phyloP scores from a whole-genome alignment of 2,113 vertebrate species.

The Seriola dumerili region DNA sequence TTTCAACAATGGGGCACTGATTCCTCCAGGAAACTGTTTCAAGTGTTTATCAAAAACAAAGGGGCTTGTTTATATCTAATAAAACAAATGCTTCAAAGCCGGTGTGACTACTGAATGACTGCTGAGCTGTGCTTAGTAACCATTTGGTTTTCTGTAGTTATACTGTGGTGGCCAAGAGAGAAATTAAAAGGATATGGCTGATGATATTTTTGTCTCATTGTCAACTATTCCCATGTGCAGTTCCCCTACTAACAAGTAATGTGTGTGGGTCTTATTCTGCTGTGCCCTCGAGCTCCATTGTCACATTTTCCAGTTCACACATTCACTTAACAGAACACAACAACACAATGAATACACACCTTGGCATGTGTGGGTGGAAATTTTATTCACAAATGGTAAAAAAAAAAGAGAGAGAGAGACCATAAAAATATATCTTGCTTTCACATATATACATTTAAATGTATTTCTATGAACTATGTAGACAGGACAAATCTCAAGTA shows the following conservation, averaged over 20 bases:
- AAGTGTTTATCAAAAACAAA: not conserved
- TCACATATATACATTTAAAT: constrained; percentile 76
- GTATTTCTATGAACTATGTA: constrained; percentile 41
- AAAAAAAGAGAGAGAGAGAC: constrained; percentile 42
- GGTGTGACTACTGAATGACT: not conserved
- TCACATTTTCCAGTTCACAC: not conserved
- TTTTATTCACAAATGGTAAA: constrained; percentile 79
- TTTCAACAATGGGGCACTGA: not conserved
- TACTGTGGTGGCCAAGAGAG: not conserved
- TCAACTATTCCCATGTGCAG: not conserved
- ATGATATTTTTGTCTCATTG: not conserved
- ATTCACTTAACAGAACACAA: constrained; percentile 29
- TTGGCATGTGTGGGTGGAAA: constrained; percentile 37
- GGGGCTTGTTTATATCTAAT: not conserved
- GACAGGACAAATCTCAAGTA: constrained; percentile 48
- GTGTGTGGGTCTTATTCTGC: too few species aligned
- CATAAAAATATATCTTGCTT: constrained; percentile 80
- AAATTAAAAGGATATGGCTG: not conserved
- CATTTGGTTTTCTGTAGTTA: not conserved
- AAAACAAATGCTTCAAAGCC: not conserved
- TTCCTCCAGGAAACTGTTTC: not conserved
- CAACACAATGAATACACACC: constrained; percentile 13
- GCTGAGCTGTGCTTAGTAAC: not conserved
- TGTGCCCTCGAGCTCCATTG: too few species aligned
- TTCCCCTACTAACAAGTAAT: too few species aligned